phyloP scores from a whole-genome alignment of 2,888 invertebrate genomes.

The Lochmaea crataegi region DNA sequence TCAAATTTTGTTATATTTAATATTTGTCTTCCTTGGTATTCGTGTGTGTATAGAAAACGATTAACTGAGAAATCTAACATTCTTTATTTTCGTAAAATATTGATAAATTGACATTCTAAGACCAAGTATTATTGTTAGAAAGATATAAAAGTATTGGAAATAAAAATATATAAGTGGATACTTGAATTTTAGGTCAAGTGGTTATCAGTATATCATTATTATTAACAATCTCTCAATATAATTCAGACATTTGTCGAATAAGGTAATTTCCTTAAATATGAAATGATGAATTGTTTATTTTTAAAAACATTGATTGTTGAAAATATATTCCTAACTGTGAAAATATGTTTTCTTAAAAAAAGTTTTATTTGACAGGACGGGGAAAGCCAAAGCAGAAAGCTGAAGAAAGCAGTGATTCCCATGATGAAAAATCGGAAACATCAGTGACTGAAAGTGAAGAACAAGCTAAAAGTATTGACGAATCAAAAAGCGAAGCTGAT shows the following conservation, averaged over 20 bases:
- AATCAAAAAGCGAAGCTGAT: constrained; percentile 54
- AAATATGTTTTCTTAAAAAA: too few species aligned
- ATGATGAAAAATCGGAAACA: constrained; percentile 60
- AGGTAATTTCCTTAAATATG: constrained; percentile 4
- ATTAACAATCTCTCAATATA: not conserved
- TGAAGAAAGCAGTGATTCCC: constrained; percentile 60
- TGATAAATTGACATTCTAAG: too few species aligned
- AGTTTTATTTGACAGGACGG: constrained; percentile 52
- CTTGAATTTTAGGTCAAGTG: constrained; percentile 10
- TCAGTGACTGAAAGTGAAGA: constrained; percentile 57
- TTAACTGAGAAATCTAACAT: too few species aligned
- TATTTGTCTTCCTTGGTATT: too few species aligned
- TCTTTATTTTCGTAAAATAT: too few species aligned
- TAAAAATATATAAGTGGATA: not conserved
- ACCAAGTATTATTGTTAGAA: too few species aligned
- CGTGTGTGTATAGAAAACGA: too few species aligned
- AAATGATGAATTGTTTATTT: not conserved
- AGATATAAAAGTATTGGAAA: not conserved
- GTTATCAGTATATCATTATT: constrained; percentile 1
- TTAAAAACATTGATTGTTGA: too few species aligned
- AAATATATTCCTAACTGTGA: too few species aligned
- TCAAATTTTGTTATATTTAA: not conserved
- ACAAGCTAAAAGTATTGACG: constrained; percentile 56
- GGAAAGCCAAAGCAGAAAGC: constrained; percentile 60
- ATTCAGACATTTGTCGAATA: not conserved